A percentile compares a stretch with the other conserved stretches of the same genome.
Conservation (phyloP, 2,888 invertebrate species). For the Catocala sponsa region DNA sequence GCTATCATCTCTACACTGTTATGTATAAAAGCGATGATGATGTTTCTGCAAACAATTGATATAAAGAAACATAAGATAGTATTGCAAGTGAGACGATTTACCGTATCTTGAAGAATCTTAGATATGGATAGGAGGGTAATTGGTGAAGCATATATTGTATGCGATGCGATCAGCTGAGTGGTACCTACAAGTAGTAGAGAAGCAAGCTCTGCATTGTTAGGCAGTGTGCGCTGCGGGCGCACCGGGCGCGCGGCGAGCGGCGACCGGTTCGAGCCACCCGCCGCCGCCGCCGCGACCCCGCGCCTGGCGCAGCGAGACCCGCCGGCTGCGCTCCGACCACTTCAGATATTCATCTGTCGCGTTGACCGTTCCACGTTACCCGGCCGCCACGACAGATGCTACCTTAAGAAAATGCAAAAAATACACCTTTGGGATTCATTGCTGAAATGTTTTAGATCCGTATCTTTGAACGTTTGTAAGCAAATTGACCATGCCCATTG, state of each 20-base stretch:
- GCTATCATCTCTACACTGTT: too few relatives aligned
- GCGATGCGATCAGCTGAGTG: conserved; percentile 18
- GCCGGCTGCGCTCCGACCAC: conserved; percentile 12
- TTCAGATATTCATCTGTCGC: conserved; percentile 14
- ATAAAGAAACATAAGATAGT: too few relatives aligned
- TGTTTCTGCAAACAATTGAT: too few relatives aligned
- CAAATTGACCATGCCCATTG: too few relatives aligned
- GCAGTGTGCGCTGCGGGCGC: not conserved
- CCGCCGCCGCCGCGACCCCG: conserved; percentile 20
- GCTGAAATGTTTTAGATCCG: too few relatives aligned
- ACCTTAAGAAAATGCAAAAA: not conserved
- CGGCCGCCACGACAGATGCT: conserved; percentile 2
- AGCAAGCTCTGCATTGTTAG: conserved; percentile 2
- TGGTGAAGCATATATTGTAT: conserved; percentile 2
- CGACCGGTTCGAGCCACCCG: conserved; percentile 36
- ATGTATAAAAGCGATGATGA: too few relatives aligned
- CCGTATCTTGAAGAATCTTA: too few relatives aligned
- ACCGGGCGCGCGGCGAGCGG: conserved; percentile 15
- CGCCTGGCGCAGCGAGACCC: conserved; percentile 1
- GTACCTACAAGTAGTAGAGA: conserved; percentile 3
- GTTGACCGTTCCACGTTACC: not conserved
- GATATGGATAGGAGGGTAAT: too few relatives aligned
- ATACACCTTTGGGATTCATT: too few relatives aligned
- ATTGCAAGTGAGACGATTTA: too few relatives aligned
- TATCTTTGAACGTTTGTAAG: too few relatives aligned